These are phyloP conservation scores for Morpho deidamia DNA, from an alignment of 2,888 invertebrate species.

Conservation along the genomic window DNA sequence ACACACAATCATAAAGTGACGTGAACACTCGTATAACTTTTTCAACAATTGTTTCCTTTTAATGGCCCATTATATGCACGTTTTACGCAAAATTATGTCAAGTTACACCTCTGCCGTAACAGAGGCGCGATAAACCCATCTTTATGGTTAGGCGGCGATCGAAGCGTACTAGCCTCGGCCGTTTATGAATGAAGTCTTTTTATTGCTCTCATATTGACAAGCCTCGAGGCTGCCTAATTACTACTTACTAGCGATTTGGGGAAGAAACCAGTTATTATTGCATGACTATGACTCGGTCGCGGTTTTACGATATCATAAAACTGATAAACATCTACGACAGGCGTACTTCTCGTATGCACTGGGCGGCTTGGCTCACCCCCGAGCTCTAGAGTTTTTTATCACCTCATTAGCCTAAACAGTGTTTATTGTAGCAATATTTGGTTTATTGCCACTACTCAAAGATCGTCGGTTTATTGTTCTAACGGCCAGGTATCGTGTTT, in stretches of 20 bases:
- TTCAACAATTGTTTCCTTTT: constrained; percentile 78
- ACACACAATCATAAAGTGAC: constrained; percentile 76
- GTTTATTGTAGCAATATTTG: constrained; percentile 77
- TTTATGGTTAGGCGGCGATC: constrained; percentile 70
- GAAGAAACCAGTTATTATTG: constrained; percentile 67
- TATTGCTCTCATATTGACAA: constrained; percentile 72
- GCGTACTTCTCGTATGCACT: constrained; percentile 30
- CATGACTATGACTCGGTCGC: constrained; percentile 57
- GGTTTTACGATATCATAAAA: constrained; percentile 73
- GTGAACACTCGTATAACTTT: constrained; percentile 75
- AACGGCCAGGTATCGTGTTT: constrained; percentile 76
- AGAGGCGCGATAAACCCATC: constrained; percentile 72
- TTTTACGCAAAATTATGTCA: constrained; percentile 78
- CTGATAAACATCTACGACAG: constrained; percentile 61
- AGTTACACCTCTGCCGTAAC: constrained; percentile 74
- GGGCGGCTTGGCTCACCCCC: constrained; percentile 2
- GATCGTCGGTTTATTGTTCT: constrained; percentile 72
- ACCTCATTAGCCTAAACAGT: constrained; percentile 71
- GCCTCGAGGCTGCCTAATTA: constrained; percentile 67
- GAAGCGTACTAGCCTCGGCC: constrained; percentile 61
- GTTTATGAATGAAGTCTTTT: constrained; percentile 73
- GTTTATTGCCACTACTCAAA: constrained; percentile 73
- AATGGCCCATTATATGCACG: constrained; percentile 76
- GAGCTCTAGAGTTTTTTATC: constrained; percentile 39
- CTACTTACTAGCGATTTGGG: constrained; percentile 65